Evolutionary conservation across 2,888 invertebrate genomes (phyloP).

Genomic region (Gerris lacustris): DNA sequence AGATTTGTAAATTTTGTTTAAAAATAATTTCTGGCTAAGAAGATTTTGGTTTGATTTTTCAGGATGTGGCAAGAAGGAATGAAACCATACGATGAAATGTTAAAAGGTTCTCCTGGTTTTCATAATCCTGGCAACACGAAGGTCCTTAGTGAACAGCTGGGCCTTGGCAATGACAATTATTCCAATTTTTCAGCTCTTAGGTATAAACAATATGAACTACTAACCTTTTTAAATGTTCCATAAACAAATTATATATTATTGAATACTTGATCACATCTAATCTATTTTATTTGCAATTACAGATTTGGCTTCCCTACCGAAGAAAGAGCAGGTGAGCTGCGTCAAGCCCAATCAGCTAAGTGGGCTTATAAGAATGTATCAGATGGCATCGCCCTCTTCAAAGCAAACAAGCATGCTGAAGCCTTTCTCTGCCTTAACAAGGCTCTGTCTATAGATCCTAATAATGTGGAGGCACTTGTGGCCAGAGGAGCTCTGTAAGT

Average conservation of each 20-base stretch:
- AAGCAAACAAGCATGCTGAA: slow-evolving; percentile 82
- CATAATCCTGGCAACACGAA: slow-evolving; percentile 80
- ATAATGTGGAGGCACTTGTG: slow-evolving; percentile 83
- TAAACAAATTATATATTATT: too few relatives aligned
- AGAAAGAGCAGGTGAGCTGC: slow-evolving; percentile 71
- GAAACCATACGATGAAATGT: slow-evolving; percentile 58
- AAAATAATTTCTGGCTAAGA: too few relatives aligned
- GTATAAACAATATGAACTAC: slow-evolving; percentile 39
- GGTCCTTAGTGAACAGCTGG: slow-evolving; percentile 62
- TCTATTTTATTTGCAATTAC: neutral
- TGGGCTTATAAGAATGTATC: slow-evolving; percentile 89
- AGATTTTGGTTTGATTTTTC: slow-evolving; percentile 29
- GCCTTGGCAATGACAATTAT: slow-evolving; percentile 55
- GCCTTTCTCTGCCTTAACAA: slow-evolving; percentile 90
- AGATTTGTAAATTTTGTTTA: too few relatives aligned
- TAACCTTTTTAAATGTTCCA: too few relatives aligned
- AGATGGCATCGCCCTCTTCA: slow-evolving; percentile 91
- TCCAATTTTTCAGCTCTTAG: slow-evolving; percentile 57
- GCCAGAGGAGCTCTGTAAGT: slow-evolving; percentile 74
- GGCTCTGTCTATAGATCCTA: slow-evolving; percentile 80
- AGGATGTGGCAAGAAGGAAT: slow-evolving; percentile 59
- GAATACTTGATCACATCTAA: too few relatives aligned
- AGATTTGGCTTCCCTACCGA: slow-evolving; percentile 53
- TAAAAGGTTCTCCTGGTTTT: slow-evolving; percentile 73
- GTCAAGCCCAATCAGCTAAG: slow-evolving; percentile 81